Evolutionary conservation across 2,113 vertebrate genomes (phyloP), one percentile per base, ranked within the genome.

Genomic region (Protomyctophum bolini): DNA sequence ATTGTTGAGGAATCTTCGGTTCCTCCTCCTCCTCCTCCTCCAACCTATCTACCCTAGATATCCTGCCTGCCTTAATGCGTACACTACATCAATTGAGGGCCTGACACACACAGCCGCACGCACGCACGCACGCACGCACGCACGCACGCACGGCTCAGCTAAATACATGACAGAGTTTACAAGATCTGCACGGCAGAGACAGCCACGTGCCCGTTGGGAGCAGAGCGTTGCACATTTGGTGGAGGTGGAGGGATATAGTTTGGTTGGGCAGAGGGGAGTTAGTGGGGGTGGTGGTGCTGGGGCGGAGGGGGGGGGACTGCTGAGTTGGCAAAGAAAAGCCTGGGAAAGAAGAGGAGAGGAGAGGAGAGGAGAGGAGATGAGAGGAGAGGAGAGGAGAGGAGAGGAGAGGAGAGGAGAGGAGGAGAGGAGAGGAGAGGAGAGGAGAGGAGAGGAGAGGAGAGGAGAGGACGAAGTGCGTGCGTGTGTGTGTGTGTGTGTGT

Each of bases 1-100:
- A 81, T 91, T 87, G 83, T 75, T 71, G 67, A 83, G 86, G 86
- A 89, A 89, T 88, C 81, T 85, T 83, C 48, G 72, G 76, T 76
- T 14, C 63, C 8, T 9, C 7, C 58, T 59, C 6, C 7, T 21
- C 48, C 7, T 10, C 63, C 11, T 54, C 63, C 29, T 54, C 63
- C 6, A 4, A 9, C 9, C 21, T 15, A 7, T 46, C 61, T 49
- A 12, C 45, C 15, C 52, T 54, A 21, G 21, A 1, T 12, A 3
- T 54, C 15, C 62, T 48, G 28, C 48, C 62, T n/a, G 10, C 52
- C 11, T 49, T 41, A 10, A 3, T 65, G 14, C 6, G 51, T 21
- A 66, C 46, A 15, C 41, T 56, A 12, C 59, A 33, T 33, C 33
- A 47, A 47, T 48, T 66, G 49, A 55, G 10, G 68, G 64, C 65